Percentiles rank a stretch among this genome's conserved stretches.
phyloP scores from a whole-genome alignment of 2,888 invertebrate species.

The Isoperla grammatica region DNA sequence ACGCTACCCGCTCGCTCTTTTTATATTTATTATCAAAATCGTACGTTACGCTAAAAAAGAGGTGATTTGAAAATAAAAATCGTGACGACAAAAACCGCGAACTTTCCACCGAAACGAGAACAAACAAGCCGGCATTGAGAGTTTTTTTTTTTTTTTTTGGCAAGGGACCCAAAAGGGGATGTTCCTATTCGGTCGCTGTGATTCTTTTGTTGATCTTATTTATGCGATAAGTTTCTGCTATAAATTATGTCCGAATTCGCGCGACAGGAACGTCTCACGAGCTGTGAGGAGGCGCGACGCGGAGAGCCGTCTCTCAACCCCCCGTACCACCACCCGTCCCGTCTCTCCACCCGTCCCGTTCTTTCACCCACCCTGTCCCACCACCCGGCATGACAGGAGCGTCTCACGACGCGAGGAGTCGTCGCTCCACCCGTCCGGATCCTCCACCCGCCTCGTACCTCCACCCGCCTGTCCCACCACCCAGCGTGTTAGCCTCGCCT shows the following conservation, averaged over 20 bases:
- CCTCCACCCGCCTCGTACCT: too few relatives aligned
- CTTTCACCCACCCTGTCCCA: too few relatives aligned
- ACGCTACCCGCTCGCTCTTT: conserved; percentile 1
- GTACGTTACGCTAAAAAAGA: neutral
- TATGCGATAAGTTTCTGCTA: conserved; percentile 15
- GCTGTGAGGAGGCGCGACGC: neutral
- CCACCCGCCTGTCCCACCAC: too few relatives aligned
- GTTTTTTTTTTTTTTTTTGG: conserved; percentile 6
- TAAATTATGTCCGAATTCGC: conserved; percentile 1
- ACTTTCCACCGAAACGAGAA: conserved; percentile 5
- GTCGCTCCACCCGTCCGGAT: too few relatives aligned
- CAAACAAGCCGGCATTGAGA: conserved; percentile 5
- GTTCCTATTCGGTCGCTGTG: neutral
- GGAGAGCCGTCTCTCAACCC: neutral
- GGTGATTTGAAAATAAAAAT: conserved; percentile 16
- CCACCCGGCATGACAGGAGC: too few relatives aligned
- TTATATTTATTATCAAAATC: conserved; percentile 8
- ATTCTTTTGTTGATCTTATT: conserved; percentile 13
- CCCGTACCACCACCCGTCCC: neutral
- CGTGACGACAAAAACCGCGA: neutral
- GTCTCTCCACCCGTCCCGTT: too few relatives aligned
- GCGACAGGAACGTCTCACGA: too few relatives aligned
- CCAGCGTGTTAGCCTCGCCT: too few relatives aligned
- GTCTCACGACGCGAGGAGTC: neutral
- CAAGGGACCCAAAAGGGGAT: conserved; percentile 2